Base-by-base conservation (phyloP, 2,888 invertebrate species). In the Pseudanteris insignis region DNA sequence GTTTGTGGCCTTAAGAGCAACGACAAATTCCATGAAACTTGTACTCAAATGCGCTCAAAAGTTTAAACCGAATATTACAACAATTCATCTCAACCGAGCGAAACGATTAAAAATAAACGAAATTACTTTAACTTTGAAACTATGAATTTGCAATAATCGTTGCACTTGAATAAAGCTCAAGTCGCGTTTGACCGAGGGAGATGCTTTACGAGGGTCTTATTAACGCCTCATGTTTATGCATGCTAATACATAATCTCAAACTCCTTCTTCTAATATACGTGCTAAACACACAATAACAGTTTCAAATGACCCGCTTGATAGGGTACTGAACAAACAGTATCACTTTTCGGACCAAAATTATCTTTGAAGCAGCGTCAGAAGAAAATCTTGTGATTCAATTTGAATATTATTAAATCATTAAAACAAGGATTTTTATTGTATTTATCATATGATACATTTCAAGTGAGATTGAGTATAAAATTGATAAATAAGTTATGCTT, bases 161-260 rank as follows among this genome's bases (percentile, higher is more conserved):
- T n/a, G n/a, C n/a, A n/a, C n/a, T n/a, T n/a, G n/a, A n/a, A n/a
- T n/a, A n/a, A n/a, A n/a, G n/a, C n/a, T n/a, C 28, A 37, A 44
- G 47, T 41, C 36, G 46, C 11, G 15, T 15, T 46, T 6, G 48
- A 15, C 25, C 14, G 12, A 57, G 41, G 43, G 41, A 48, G 41
- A 36, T 48, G 30, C 41, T 30, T 41, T 14, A 33, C 47, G 48
- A 57, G 34, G 18, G 32, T 48, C 57, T 57, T 43, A 55, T 55
- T 55, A 55, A 36, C 55, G 48, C 47, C 29, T 57, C 48, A 57
- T 57, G 57, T 57, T 57, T 57, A 57, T 57, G 47, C 24, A 40
- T 7, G 41, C 43, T 30, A 14, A 37, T 30, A 25, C 7, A n/a
- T 48, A 57, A 57, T 57, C 48, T 36, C 41, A 37, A 57, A 57